phyloP scores from a whole-genome alignment of 2,113 vertebrate genomes.

The Xenotilapia leptura region DNA sequence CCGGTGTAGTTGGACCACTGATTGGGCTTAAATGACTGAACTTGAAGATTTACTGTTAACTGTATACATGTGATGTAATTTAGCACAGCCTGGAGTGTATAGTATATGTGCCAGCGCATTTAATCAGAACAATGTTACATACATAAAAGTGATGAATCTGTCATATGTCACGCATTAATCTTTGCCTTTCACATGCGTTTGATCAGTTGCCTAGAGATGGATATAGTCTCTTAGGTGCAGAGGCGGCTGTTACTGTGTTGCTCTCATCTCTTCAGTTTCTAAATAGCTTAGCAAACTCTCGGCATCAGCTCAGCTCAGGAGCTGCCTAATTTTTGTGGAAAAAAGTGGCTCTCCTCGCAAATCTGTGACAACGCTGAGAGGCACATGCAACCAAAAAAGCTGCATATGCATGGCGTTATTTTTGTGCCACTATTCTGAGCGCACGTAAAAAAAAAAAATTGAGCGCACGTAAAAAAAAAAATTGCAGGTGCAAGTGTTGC shows the following conservation, averaged over 20 bases:
- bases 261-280: background rate
- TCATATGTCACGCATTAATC: background rate
- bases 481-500: no score
- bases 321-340: background rate
- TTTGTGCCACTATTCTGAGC: no score
- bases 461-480: no score
- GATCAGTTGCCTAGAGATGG: background rate
- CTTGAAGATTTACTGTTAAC: background rate
- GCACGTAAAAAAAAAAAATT: no score
- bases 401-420: fast-evolving
- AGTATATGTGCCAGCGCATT: background rate
- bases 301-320: background rate
- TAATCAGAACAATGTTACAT: background rate
- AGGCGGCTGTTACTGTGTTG: background rate
- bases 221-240: background rate
- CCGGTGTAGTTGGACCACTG: background rate
- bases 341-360: fast-evolving
- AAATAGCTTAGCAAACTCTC: background rate
- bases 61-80: background rate
- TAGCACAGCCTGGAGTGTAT: background rate
- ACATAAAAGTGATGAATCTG: background rate
- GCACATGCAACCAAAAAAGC: background rate
- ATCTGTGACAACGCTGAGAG: fast-evolving
- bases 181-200: background rate
- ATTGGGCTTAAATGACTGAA: background rate